phyloP scores from a whole-genome alignment of 2,888 invertebrate genomes.

The Prionchulus punctatus region DNA sequence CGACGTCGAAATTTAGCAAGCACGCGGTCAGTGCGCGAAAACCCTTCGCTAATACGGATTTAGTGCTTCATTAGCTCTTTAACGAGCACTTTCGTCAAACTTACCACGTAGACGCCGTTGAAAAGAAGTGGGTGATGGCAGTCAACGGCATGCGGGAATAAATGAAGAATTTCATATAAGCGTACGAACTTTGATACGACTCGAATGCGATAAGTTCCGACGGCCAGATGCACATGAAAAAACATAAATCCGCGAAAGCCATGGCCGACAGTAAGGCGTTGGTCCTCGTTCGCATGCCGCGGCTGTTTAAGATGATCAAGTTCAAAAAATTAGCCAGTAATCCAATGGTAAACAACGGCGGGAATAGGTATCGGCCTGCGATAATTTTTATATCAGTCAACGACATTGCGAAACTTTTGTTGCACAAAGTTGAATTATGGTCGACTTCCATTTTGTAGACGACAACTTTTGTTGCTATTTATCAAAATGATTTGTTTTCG shows the following conservation, averaged over 20 bases:
- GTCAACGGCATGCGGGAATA: neutral
- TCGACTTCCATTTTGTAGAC: too few relatives aligned
- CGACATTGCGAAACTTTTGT: too few relatives aligned
- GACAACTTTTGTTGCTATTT: too few relatives aligned
- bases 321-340: slow-evolving; percentile 1
- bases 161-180: neutral
- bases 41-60: too few relatives aligned
- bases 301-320: neutral
- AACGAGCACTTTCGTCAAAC: too few relatives aligned
- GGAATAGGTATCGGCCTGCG: slow-evolving; percentile 6
- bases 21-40: too few relatives aligned
- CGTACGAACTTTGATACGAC: neutral
- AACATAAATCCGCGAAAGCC: slow-evolving; percentile 5
- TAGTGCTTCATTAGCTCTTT: too few relatives aligned
- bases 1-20: too few relatives aligned
- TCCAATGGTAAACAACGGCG: neutral
- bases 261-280: slow-evolving; percentile 6
- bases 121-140: neutral
- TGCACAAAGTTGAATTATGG: too few relatives aligned
- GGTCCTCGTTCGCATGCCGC: slow-evolving; percentile 6
- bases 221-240: neutral
- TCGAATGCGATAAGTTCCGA: neutral
- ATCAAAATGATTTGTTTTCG: too few relatives aligned
- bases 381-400: neutral
- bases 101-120: slow-evolving; percentile 8